Percentiles rank a stretch among this genome's conserved stretches.
These are phyloP conservation scores for Azemiops feae DNA, from an alignment of 2,113 vertebrate species.

Conservation along the genomic window DNA sequence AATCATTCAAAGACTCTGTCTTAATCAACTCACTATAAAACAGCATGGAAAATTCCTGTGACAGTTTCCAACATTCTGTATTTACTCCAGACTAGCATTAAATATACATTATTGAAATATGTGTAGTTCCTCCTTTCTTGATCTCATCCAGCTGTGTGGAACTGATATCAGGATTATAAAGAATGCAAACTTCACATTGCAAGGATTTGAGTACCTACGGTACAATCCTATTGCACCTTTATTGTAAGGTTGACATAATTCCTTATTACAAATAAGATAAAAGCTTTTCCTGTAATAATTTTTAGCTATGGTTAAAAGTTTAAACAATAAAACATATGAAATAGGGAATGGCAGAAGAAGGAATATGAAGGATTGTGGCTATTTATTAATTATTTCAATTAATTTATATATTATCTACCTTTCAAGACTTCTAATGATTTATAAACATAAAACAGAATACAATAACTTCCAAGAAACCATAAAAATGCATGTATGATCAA, in stretches of 20 bases:
- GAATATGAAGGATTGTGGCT: not conserved
- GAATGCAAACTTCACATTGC: not conserved
- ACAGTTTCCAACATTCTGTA: not conserved
- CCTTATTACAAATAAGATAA: not conserved
- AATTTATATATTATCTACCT: not conserved
- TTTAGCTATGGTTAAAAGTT: not conserved
- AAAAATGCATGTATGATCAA: not conserved
- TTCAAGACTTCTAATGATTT: not conserved
- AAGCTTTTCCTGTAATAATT: not conserved
- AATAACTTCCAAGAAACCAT: not conserved
- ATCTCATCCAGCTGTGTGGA: not conserved
- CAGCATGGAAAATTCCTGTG: not conserved
- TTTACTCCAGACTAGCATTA: not conserved
- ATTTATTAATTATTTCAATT: not conserved
- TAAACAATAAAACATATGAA: not conserved
- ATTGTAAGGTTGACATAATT: not conserved
- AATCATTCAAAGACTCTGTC: not conserved
- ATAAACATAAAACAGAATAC: not conserved
- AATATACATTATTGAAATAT: not conserved
- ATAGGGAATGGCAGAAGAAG: not conserved
- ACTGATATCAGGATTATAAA: not conserved
- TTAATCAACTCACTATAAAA: not conserved
- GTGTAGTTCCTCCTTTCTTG: not conserved
- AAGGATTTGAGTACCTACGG: not conserved
- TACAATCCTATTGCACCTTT: not conserved